phyloP scores from a whole-genome alignment of 2,888 invertebrate genomes.

The Pasiphila rectangulata region DNA sequence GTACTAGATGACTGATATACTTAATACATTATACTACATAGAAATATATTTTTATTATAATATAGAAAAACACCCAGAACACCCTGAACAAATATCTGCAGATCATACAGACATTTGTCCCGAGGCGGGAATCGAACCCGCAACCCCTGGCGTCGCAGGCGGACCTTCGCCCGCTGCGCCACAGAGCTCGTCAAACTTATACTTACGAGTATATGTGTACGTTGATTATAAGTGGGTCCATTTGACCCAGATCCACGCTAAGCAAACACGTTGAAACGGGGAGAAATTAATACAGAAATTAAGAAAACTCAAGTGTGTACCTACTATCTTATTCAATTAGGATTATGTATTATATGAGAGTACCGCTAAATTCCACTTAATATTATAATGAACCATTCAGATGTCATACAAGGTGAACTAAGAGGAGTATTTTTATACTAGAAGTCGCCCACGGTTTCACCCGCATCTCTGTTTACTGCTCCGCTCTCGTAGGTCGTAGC shows the following conservation, averaged over 20 bases:
- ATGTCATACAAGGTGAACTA: slow-evolving; percentile 29
- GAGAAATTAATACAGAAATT: slow-evolving; percentile 27
- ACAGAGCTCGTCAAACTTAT: too few relatives aligned
- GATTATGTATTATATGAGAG: slow-evolving; percentile 41
- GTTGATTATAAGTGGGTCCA: not conserved
- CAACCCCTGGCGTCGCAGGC: too few relatives aligned
- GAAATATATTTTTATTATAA: too few relatives aligned
- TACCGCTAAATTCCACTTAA: slow-evolving; percentile 37
- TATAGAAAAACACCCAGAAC: too few relatives aligned
- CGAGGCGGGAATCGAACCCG: too few relatives aligned
- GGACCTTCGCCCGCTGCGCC: too few relatives aligned
- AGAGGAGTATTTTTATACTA: not conserved
- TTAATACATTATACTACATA: too few relatives aligned
- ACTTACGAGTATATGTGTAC: too few relatives aligned
- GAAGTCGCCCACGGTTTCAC: not conserved
- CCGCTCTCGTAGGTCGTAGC: too few relatives aligned
- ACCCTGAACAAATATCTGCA: too few relatives aligned
- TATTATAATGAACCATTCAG: slow-evolving; percentile 49
- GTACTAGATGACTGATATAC: too few relatives aligned
- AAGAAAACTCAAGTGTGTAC: slow-evolving; percentile 38
- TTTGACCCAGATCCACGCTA: slow-evolving; percentile 9
- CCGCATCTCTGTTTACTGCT: not conserved
- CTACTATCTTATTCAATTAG: slow-evolving; percentile 44
- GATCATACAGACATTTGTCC: too few relatives aligned
- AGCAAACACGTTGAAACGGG: slow-evolving; percentile 17